Percentiles rank a stretch among this genome's conserved stretches.
These are phyloP conservation scores for Perodicticus potto DNA, from an alignment of 2,797 vertebrate genomes.

Conservation along the genomic window DNA sequence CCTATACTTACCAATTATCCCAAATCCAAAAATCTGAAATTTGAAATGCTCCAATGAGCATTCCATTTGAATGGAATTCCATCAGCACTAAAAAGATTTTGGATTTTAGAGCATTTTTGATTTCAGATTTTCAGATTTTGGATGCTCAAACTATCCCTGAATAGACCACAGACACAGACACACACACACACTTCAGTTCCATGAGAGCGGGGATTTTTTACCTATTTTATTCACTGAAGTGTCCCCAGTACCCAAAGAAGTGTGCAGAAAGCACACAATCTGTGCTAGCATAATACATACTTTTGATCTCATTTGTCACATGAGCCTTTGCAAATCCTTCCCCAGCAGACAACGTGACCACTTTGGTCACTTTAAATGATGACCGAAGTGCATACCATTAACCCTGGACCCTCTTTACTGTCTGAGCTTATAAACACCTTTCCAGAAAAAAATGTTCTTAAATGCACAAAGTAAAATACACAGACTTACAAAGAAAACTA, in stretches of 20 bases:
- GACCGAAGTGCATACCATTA: neutral
- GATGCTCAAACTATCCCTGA: neutral
- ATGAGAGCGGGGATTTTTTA: neutral
- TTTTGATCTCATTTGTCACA: neutral
- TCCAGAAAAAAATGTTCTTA: neutral
- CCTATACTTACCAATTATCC: neutral
- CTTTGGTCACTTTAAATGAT: slow-evolving; percentile 5
- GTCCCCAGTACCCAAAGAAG: neutral
- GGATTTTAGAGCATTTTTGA: neutral
- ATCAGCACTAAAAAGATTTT: neutral
- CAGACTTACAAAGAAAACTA: neutral
- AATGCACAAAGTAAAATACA: slow-evolving; percentile 7
- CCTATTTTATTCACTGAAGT: neutral
- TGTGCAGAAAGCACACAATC: neutral
- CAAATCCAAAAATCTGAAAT: neutral
- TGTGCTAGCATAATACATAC: neutral
- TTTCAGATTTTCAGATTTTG: neutral
- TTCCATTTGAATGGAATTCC: neutral
- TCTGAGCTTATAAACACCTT: neutral
- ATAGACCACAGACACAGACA: neutral
- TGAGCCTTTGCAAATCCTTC: neutral
- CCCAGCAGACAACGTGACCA: neutral
- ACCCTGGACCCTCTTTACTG: neutral
- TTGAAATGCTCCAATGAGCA: neutral
- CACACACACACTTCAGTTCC: neutral